Conservation (phyloP, 1,140 invertebrate species). For the Achroia grisella region DNA sequence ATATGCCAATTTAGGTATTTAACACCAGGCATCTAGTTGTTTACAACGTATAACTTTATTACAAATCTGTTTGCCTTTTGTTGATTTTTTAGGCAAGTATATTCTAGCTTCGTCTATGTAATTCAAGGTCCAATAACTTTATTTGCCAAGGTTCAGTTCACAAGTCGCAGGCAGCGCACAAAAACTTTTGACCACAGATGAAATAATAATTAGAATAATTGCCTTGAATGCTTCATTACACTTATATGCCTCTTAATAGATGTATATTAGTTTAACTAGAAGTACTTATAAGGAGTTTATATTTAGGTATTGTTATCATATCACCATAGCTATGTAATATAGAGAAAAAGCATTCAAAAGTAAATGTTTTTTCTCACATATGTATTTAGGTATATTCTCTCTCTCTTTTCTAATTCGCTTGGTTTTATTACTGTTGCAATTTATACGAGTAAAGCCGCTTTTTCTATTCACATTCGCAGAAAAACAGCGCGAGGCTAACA, state of each 20-base stretch:
- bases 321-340: too few relatives aligned
- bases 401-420: constrained; percentile 7
- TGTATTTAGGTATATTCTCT: too few relatives aligned
- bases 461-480: constrained; percentile 24
- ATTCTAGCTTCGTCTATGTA: constrained; percentile 18
- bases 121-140: constrained; percentile 33
- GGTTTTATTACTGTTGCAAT: constrained; percentile 16
- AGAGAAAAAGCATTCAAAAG: too few relatives aligned
- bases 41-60: not conserved
- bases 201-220: too few relatives aligned
- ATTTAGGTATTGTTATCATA: too few relatives aligned
- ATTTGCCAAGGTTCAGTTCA: constrained; percentile 34
- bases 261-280: too few relatives aligned
- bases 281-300: too few relatives aligned
- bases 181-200: constrained; percentile 12
- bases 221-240: too few relatives aligned
- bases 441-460: constrained; percentile 25
- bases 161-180: constrained; percentile 24
- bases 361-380: too few relatives aligned
- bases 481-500: constrained; percentile 34
- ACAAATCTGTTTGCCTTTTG: constrained; percentile 3
- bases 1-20: too few relatives aligned
- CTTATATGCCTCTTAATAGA: too few relatives aligned
- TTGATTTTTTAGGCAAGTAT: constrained; percentile 22
- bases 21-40: not conserved